Evolutionary conservation across 2,113 vertebrate genomes (phyloP).

Genomic region (Pachycephala philippinensis): DNA sequence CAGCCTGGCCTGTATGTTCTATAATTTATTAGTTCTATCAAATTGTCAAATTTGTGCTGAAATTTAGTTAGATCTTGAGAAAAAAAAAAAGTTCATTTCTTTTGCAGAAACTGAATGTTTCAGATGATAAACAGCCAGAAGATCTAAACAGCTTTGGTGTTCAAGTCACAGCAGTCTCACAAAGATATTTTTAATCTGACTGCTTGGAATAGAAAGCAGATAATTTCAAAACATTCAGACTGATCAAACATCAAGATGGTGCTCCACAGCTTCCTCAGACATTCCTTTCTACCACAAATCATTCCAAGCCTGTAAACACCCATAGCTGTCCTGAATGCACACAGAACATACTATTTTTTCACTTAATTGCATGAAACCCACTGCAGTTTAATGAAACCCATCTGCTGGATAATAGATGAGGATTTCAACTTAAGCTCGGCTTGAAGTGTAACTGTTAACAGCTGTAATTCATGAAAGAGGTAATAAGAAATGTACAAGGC

Average conservation of each 20-base stretch:
- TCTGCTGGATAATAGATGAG: not conserved
- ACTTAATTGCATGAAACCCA: not conserved
- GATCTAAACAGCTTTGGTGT: conserved; percentile 20
- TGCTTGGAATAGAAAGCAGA: conserved; percentile 8
- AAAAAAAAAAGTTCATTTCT: not conserved
- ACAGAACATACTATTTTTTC: not conserved
- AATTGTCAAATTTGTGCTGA: conserved; percentile 60
- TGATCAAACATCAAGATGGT: not conserved
- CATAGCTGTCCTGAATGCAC: not conserved
- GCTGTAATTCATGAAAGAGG: not conserved
- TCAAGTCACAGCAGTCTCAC: conserved; percentile 5
- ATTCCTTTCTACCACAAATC: not conserved
- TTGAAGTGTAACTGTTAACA: not conserved
- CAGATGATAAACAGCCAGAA: not conserved
- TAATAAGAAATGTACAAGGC: not conserved
- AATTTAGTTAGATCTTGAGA: not conserved
- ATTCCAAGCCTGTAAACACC: not conserved
- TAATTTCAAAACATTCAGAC: not conserved
- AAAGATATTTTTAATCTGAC: conserved; percentile 19
- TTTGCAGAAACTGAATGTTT: conserved; percentile 41
- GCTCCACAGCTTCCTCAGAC: not conserved
- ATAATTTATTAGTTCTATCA: conserved; percentile 51
- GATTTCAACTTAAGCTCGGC: not conserved
- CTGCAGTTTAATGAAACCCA: not conserved
- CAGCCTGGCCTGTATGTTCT: not conserved